Base-by-base conservation (phyloP, 2,113 vertebrate species). In the Vidua macroura region DNA sequence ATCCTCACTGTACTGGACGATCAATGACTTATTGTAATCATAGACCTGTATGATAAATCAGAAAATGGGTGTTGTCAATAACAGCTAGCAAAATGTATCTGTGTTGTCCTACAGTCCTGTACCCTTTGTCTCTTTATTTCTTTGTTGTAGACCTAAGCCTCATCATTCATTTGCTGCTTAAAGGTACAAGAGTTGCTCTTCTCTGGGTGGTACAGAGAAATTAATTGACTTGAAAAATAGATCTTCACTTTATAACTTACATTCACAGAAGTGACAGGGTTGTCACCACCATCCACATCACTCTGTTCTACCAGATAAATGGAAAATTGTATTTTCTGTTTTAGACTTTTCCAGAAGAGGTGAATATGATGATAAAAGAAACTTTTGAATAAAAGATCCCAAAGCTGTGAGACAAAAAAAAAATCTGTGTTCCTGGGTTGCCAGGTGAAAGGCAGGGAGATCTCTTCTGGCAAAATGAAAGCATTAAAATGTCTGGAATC, bases 391-490 rank as follows among this genome's bases (percentile, higher is more conserved):
- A 83, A 85, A 91, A 53, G 85, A 66, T 62, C 25, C 13, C 14
- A 69, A 77, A 41, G 13, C 8, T 62, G 33, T 1, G 7, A 87
- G 46, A 76, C 14, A 0, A 27, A 60, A 80, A 80, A 86, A 85
- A 48, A 18, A 2, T 0, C 16, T 3, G 9, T 68, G 9, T 37
- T 89, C 35, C 51, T 73, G 11, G n/a, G 31, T 27, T 62, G 25
- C 52, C 37, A 88, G 78, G 35, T 81, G 28, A 88, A 90, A 87
- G 39, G 53, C 41, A 72, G 56, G 68, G 68, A 88, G 24, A 46
- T 30, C 35, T 73, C 25, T 85, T 78, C 51, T 63, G 37, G 35
- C 31, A 85, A 85, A 92, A 94, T 37, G 52, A 55, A 81, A 78
- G 16, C 24, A 51, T 91, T 90, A 62, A 77, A 77, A 80, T 67